Evolutionary conservation across 2,888 invertebrate genomes (phyloP), one percentile per base, ranked within the genome.

Genomic region (Ernsta delagoae): DNA sequence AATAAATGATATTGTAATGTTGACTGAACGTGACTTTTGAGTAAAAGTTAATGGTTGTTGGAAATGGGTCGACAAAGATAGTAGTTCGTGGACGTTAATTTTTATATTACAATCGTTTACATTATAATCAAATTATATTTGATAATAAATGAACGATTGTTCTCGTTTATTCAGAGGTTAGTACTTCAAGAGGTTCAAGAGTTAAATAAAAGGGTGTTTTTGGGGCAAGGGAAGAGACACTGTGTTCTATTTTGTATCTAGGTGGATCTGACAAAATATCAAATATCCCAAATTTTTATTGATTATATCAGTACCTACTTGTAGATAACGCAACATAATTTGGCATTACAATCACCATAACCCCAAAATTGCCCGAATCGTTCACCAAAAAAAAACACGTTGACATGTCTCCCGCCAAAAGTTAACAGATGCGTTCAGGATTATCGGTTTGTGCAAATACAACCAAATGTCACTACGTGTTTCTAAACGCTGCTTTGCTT

Each of bases 401-500:
- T 77, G 78, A 79, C 78, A 78, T 73, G 48, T 75, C 74, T 75
- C 76, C 72, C 78, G 77, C 78, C 75, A 73, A 77, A 78, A 78
- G 72, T 82, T 86, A 86, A 88, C 87, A 88, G 88, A 86, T 88
- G 87, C 78, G 87, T 80, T 78, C 78, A 78, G 75, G 77, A 81
- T 82, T 87, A 90, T 90, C 90, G 85, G 79, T 78, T 84, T 84
- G 83, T 80, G 82, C 88, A 91, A 92, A 92, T 89, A 92, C 70
- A 74, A 72, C 88, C 92, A 92, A 92, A 92, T 92, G 92, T 90
- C 87, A 81, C 85, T 59, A 45, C 64, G 68, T 63, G 59, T 68
- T 68, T 62, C 24, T n/a, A 62, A 59, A 50, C 62, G 62, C 48
- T 39, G 45, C 57, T 16, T 16, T 16, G 16, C 16, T 16, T 16